phyloP scores from a whole-genome alignment of 2,797 vertebrate species.

The Leptatherina wallacei region DNA sequence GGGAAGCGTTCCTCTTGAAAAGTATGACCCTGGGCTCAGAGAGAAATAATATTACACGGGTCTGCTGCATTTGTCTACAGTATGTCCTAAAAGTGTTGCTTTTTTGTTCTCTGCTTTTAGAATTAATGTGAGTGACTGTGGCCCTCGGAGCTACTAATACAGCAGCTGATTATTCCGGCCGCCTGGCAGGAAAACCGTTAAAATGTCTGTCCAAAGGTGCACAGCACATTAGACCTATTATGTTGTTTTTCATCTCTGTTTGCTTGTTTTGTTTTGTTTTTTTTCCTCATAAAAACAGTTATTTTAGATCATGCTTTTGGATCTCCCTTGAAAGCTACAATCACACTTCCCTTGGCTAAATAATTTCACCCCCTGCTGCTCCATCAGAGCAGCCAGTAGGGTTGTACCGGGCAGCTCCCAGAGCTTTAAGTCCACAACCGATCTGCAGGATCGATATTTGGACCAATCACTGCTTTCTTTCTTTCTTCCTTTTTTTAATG shows the following conservation, averaged over 20 bases:
- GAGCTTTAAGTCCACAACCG: conserved; percentile 23
- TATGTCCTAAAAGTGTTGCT: conserved; percentile 27
- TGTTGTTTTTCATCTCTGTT: conserved; percentile 9
- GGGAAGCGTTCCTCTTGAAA: conserved; percentile 32
- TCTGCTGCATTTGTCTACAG: conserved; percentile 2
- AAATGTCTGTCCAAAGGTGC: conserved; percentile 26
- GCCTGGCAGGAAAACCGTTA: conserved; percentile 39
- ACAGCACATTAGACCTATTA: conserved; percentile 39
- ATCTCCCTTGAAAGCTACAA: conserved; percentile 11
- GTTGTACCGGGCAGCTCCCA: conserved; percentile 24
- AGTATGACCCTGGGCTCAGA: conserved; percentile 53
- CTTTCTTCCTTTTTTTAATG: conserved; percentile 28
- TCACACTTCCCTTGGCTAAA: conserved; percentile 32
- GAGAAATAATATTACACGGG: conserved; percentile 47
- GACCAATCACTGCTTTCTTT: conserved; percentile 22
- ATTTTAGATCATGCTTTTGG: conserved; percentile 28
- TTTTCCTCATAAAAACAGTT: conserved; percentile 15
- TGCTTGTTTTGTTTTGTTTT: conserved; percentile 6
- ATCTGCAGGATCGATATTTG: conserved; percentile 46
- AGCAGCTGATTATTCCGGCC: conserved; percentile 35
- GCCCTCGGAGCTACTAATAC: conserved; percentile 26
- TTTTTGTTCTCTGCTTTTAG: conserved; percentile 26
- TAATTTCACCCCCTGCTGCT: conserved; percentile 43
- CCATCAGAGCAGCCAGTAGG: conserved; percentile 26
- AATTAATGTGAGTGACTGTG: conserved; percentile 37